Evolutionary conservation across 1,140 invertebrate species (phyloP).

Genomic region (Drosophila mojavensis): DNA sequence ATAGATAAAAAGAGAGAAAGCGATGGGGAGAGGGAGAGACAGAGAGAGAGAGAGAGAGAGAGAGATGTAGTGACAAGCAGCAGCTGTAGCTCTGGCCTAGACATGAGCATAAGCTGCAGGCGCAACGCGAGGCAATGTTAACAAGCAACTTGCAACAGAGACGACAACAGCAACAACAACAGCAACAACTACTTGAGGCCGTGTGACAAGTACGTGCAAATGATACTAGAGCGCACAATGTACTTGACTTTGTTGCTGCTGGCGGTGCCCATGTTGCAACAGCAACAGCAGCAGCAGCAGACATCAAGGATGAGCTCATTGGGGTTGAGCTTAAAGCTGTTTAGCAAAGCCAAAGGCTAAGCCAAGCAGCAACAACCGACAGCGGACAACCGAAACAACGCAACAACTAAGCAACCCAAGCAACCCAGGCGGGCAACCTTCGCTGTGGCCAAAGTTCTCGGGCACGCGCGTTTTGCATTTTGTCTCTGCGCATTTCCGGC

Average conservation of each 20-base stretch:
- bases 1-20: background rate
- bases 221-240: conserved; percentile 80
- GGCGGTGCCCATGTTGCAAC: conserved; percentile 22
- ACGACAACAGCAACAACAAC: conserved; percentile 32
- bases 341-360: conserved; percentile 42
- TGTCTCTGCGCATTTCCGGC: conserved; percentile 67
- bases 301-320: conserved; percentile 21
- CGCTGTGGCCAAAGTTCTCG: conserved; percentile 41
- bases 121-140: conserved; percentile 7
- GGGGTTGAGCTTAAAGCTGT: conserved; percentile 26
- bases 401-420: conserved; percentile 21
- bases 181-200: conserved; percentile 44
- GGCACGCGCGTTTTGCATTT: conserved; percentile 56
- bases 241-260: conserved; percentile 69
- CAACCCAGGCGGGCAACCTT: conserved; percentile 5
- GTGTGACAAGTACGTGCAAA: conserved; percentile 80
- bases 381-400: background rate
- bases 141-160: conserved; percentile 11
- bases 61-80: background rate
- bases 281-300: conserved; percentile 28
- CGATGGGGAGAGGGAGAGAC: background rate
- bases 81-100: conserved; percentile 24
- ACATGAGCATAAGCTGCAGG: conserved; percentile 18
- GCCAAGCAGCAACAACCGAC: conserved; percentile 8
- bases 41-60: background rate